Evolutionary conservation across 2,797 vertebrate genomes (phyloP).

Genomic region (Muraenolepis orangiensis): DNA sequence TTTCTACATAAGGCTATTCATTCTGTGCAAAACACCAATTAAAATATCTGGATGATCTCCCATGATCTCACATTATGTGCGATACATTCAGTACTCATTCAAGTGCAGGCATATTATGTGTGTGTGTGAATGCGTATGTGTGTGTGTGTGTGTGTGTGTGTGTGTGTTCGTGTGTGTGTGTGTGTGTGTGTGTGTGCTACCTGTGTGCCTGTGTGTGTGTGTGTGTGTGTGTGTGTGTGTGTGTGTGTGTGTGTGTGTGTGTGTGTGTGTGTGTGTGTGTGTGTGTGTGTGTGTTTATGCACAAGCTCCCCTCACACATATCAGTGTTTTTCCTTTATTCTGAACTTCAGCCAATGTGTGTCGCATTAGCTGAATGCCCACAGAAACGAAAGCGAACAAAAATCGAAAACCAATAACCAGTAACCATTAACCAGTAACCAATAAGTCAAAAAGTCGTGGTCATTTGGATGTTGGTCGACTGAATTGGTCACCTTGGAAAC

Average conservation of each 20-base stretch:
- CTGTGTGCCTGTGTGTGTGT: constrained; percentile 1
- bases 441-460: too few species aligned
- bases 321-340: neutral
- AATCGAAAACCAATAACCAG: too few species aligned
- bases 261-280: constrained; percentile 4
- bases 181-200: constrained; percentile 1
- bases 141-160: constrained; percentile 22
- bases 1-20: too few species aligned
- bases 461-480: neutral
- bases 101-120: too few species aligned
- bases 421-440: too few species aligned
- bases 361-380: neutral
- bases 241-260: constrained; percentile 3
- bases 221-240: neutral
- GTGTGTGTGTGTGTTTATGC: constrained; percentile 1
- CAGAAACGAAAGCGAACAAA: neutral
- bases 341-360: neutral
- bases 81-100: too few species aligned
- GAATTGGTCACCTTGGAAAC: constrained; percentile 11
- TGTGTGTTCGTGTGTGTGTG: neutral
- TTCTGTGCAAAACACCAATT: too few species aligned
- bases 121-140: constrained; percentile 2
- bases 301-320: too few species aligned
- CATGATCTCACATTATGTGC: too few species aligned
- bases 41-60: too few species aligned